Evolutionary conservation across 2,888 invertebrate genomes (phyloP), one percentile per base, ranked within the genome.

Genomic region (Frankliniella intonsa): DNA sequence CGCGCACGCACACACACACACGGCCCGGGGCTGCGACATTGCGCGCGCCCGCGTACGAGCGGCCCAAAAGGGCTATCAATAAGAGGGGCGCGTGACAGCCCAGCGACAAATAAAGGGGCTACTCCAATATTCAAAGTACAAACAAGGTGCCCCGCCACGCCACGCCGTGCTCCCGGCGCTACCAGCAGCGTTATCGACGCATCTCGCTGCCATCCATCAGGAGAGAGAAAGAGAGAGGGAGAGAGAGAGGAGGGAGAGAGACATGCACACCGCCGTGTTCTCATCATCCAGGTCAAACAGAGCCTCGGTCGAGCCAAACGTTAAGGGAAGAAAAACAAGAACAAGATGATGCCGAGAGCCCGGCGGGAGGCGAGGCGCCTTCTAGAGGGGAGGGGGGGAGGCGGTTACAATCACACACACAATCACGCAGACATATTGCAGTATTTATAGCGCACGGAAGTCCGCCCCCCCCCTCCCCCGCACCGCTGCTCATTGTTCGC

Each of bases 361-460:
- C 5, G 38, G 38, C 38, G 38, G 3, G 38, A 38, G 38, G 38
- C 38, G 38, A 38, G 38, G 38, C 38, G 38, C 38, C 38, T 38
- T 38, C 38, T 3, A 5, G 38, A 38, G 38, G 38, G 38, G 38
- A 69, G 69, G 69, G 69, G 69, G n/a, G 69, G n/a, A 38, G 38
- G 38, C 38, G 38, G 38, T 38, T 38, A 38, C 69, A 76, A 76
- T 76, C 69, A 25, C 69, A 25, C 69, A 76, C 69, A 22, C 69
- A 25, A 76, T 76, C 69, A 76, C 69, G 69, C 25, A 76, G 69
- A 76, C 69, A 76, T 76, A 76, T 76, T 76, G 69, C 69, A 76
- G 69, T 76, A 76, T 76, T 76, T 76, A 76, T 76, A 76, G 69
- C 25, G 69, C 11, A 76, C 69, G 69, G 69, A 22, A 22, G 69